These are phyloP conservation scores for Tachycineta bicolor DNA, from an alignment of 2,113 vertebrate species.

Conservation along the genomic window DNA sequence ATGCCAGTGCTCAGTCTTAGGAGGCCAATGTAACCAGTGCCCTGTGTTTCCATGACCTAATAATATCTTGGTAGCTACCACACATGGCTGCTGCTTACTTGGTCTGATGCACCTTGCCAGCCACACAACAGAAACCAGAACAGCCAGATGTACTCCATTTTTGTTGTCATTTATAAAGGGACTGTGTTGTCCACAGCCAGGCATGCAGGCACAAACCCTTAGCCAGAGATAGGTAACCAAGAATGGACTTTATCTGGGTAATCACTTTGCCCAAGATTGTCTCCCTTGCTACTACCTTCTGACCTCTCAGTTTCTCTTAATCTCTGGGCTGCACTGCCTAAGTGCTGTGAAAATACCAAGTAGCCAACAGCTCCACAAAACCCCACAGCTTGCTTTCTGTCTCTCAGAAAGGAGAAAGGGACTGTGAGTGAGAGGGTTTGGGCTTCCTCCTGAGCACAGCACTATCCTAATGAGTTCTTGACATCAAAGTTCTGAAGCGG, in stretches of 20 bases:
- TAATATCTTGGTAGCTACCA: neutral
- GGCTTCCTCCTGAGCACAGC: neutral
- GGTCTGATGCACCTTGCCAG: neutral
- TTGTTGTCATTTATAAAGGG: neutral
- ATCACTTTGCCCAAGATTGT: neutral
- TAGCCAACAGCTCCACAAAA: neutral
- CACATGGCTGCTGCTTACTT: neutral
- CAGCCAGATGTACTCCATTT: neutral
- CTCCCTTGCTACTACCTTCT: neutral
- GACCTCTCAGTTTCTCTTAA: neutral
- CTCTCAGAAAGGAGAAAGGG: neutral
- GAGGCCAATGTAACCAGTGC: fast-evolving
- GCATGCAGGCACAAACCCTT: neutral
- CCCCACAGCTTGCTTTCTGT: neutral
- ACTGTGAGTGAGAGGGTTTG: neutral
- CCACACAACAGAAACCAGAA: neutral
- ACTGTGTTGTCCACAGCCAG: neutral
- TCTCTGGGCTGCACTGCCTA: neutral
- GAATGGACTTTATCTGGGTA: neutral
- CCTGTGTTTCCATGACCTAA: neutral
- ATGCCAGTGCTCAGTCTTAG: neutral
- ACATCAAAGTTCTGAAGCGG: neutral
- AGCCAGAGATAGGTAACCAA: neutral
- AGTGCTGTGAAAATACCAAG: neutral
- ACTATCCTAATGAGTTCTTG: neutral